These are phyloP conservation scores for Euwallacea fornicatus DNA, from an alignment of 1,140 invertebrate genomes.

Conservation along the genomic window DNA sequence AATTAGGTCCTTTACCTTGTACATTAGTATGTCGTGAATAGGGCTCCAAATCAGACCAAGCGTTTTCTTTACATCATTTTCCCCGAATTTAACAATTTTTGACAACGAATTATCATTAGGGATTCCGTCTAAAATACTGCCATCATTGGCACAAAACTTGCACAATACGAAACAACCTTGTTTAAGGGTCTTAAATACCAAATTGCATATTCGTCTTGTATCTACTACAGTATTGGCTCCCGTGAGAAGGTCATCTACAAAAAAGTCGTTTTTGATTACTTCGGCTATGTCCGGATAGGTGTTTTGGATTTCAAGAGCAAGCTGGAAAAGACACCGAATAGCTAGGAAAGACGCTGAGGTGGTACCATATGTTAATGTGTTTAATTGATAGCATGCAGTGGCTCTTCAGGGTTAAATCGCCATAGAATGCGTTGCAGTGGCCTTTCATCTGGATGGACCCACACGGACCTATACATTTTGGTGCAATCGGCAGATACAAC, in stretches of 20 bases:
- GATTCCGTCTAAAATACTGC: not conserved
- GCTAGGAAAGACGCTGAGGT: constrained; percentile 45
- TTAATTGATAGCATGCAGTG: constrained; percentile 36
- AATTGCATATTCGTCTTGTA: constrained; percentile 20
- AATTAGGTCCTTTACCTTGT: not conserved
- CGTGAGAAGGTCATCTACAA: constrained; percentile 55
- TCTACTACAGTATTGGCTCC: constrained; percentile 37
- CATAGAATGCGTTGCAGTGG: constrained; percentile 52
- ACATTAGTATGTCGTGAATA: not conserved
- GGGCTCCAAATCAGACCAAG: constrained; percentile 12
- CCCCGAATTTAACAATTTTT: not conserved
- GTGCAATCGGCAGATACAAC: constrained; percentile 52
- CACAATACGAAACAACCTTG: constrained; percentile 13
- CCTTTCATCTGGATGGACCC: constrained; percentile 44
- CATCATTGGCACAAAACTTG: constrained; percentile 17
- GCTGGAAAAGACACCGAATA: constrained; percentile 39
- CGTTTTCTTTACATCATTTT: constrained; percentile 3
- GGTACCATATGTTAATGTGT: constrained; percentile 44
- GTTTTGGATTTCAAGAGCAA: constrained; percentile 35
- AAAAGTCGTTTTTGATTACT: constrained; percentile 51
- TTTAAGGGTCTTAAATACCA: constrained; percentile 20
- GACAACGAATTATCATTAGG: not conserved
- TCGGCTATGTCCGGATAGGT: constrained; percentile 33
- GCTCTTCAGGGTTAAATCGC: constrained; percentile 43
- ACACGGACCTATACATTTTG: constrained; percentile 53